Conservation (phyloP, 1,140 invertebrate species). For the Cylas formicarius region DNA sequence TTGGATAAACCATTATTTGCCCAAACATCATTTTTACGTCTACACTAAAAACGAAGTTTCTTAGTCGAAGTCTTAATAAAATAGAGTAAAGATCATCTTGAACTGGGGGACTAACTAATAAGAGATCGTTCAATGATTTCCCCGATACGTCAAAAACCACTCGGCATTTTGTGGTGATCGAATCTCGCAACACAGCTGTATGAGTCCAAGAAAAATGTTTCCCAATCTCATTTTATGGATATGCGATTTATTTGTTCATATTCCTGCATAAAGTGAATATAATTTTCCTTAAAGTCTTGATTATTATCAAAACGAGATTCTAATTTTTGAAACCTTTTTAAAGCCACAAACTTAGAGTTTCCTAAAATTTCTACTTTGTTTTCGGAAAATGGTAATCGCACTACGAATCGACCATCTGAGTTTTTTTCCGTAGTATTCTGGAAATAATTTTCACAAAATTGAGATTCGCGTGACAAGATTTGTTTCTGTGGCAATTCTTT, state of each 20-base stretch:
- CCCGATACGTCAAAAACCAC: conserved; percentile 11
- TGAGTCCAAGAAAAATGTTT: conserved; percentile 32
- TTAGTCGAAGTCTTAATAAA: conserved; percentile 20
- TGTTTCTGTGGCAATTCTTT: too few relatives aligned
- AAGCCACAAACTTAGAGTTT: too few relatives aligned
- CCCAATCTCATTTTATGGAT: too few relatives aligned
- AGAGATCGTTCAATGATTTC: conserved; percentile 27
- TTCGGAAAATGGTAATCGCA: too few relatives aligned
- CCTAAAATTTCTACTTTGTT: too few relatives aligned
- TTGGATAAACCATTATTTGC: too few relatives aligned
- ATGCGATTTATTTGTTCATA: conserved; percentile 8
- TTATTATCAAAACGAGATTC: too few relatives aligned
- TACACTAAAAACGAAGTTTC: conserved; percentile 20
- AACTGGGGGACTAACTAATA: conserved; percentile 25
- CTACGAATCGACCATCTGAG: too few relatives aligned
- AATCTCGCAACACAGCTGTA: conserved; percentile 29
- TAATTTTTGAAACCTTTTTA: too few relatives aligned
- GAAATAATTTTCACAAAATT: too few relatives aligned
- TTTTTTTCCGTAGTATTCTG: too few relatives aligned
- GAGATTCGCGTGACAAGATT: too few relatives aligned
- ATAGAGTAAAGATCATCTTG: conserved; percentile 28
- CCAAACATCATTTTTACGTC: conserved; percentile 46
- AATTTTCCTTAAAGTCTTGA: not conserved
- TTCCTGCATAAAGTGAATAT: conserved; percentile 5
- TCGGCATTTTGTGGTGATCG: conserved; percentile 26